Evolutionary conservation across 2,888 invertebrate species (phyloP), one percentile per base, ranked within the genome.

Genomic region (Deilephila porcellus): DNA sequence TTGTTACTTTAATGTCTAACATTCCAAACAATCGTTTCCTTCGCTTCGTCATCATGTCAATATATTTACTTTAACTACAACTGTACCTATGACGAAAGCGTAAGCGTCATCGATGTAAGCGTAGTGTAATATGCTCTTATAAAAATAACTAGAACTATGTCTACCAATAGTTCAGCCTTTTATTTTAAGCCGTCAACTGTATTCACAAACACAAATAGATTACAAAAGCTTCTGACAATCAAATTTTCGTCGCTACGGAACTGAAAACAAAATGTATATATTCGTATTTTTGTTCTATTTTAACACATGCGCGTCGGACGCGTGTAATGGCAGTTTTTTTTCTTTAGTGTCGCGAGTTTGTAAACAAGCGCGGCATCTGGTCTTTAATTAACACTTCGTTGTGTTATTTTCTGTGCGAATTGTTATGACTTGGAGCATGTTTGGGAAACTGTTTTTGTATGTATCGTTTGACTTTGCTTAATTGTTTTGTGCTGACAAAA

Each of bases 241-340:
- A 25, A 52, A 17, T 25, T 67, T 52, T 67, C 67, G 67, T 52
- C 67, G 67, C 52, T 20, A 1, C 25, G 52, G 45, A 25, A 25
- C 45, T 11, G 67, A 67, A 67, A 62, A 7, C 19, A 25, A 52
- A 5, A 25, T 19, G 19, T 19, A 37, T 19, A 20, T 64, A 45
- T 45, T 45, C 20, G 14, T n/a, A 45, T 37, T 67, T 25, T 67
- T 45, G 20, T 45, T 52, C 67, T 67, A 67, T 67, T 67, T 67
- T 67, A 25, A 67, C 45, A 45, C 20, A 52, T 52, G 67, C 25
- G 52, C 67, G 25, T 20, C 67, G 17, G 25, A 67, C 67, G 37
- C 64, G 67, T 67, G 67, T 67, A 52, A 52, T 67, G 20, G 37
- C 67, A 52, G 45, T 67, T 67, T 67, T 67, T 67, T 63, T 19